Evolutionary conservation across 2,113 vertebrate genomes (phyloP), one percentile per base, ranked within the genome.

Genomic region (Gasterosteus nipponicus): DNA sequence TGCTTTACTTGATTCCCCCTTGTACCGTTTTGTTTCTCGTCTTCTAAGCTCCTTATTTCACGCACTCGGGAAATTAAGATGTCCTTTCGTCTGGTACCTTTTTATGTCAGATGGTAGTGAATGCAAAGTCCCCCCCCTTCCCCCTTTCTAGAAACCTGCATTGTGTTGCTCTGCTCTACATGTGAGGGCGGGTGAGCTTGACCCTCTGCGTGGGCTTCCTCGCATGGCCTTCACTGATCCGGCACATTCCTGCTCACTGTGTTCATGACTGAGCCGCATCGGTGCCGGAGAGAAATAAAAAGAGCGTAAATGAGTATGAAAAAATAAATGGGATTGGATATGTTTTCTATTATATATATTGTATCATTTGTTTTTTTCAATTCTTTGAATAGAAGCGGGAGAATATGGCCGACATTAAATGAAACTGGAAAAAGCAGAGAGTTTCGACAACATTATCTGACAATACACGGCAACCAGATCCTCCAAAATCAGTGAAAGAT

Each of bases 161-260:
- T 18, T 42, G 10, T 42, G 31, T 83, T 7, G 63, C 42, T 33
- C 57, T 68, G 47, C 62, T 10, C 70, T 75, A 65, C 51, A 82
- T 74, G 75, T 68, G 41, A 68, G 75, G 56, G 64, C 18, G 77
- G 65, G 73, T 8, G 53, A 58, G 71, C 60, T 33, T 88, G 84
- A 90, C 87, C 75, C 73, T 69, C 44, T 83, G 77, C 53, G 84
- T 91, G 90, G 89, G 89, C 77, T 73, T 82, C 69, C 44, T 76
- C 19, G 54, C 54, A 11, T 68, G 74, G 82, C 82, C 77, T 73
- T 75, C 49, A 12, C 75, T 73, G 73, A 84, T 66, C 54, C 62
- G 60, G 49, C 78, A 78, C 79, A 79, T 75, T 76, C 31, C 67
- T 54, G 63, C 75, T 86, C 57, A 31, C 62, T 73, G 8, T 73